Conservation (phyloP, 2,113 vertebrate species). For the Hippopotamus amphibius region DNA sequence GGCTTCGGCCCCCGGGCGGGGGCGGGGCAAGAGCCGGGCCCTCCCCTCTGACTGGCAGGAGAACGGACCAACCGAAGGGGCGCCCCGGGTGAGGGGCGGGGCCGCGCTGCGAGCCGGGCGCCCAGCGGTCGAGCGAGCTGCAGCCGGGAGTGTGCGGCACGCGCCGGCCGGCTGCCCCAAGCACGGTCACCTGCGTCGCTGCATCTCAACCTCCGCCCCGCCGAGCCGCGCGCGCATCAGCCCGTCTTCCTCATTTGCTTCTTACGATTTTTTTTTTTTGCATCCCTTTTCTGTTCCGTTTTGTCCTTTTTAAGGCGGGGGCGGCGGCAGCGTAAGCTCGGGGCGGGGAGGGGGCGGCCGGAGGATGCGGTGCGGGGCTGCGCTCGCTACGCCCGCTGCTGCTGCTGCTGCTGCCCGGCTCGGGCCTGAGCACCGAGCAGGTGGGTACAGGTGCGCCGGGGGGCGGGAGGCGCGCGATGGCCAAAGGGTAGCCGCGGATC, state of each 20-base stretch:
- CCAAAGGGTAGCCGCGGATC: not conserved
- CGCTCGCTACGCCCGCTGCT: constrained; percentile 51
- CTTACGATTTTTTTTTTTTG: not conserved
- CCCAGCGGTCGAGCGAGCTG: not conserved
- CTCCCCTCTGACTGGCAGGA: constrained; percentile 62
- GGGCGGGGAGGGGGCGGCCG: constrained; percentile 70
- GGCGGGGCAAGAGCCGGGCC: not conserved
- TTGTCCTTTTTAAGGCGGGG: constrained; percentile 58
- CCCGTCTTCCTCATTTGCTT: not conserved
- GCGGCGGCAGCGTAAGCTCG: constrained; percentile 55
- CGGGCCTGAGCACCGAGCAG: constrained; percentile 73
- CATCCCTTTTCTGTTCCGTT: constrained; percentile 46
- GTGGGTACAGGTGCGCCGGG: constrained; percentile 74
- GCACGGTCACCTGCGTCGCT: not conserved
- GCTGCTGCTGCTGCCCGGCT: constrained; percentile 63
- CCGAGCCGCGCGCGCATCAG: not conserved
- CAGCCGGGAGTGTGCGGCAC: constrained; percentile 66
- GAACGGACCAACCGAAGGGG: constrained; percentile 29
- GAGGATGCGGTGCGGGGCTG: constrained; percentile 75
- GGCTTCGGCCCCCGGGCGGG: not conserved
- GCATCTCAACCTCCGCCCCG: not conserved
- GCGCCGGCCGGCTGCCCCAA: constrained; percentile 52
- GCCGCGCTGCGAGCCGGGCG: not conserved
- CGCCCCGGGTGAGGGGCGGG: not conserved
- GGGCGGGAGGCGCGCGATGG: not conserved